Percentiles rank a stretch among this genome's conserved stretches.
These are phyloP conservation scores for Lamprologus tigripictilis DNA, from an alignment of 2,113 vertebrate species.

Conservation along the genomic window DNA sequence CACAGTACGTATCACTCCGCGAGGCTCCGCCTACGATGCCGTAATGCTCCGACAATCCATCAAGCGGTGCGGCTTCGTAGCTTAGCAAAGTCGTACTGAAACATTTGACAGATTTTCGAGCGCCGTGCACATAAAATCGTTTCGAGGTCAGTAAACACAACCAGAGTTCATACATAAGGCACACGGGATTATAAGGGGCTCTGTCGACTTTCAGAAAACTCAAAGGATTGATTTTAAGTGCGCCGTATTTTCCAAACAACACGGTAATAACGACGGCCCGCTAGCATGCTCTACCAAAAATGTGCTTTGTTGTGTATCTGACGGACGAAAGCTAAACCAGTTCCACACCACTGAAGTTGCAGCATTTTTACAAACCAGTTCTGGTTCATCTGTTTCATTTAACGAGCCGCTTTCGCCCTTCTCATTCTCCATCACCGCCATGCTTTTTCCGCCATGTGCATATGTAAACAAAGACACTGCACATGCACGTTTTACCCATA, in stretches of 20 bases:
- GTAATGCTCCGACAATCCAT: fast-evolving
- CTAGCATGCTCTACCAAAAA: not conserved
- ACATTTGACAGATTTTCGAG: not conserved
- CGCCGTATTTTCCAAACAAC: fast-evolving
- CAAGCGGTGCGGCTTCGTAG: fast-evolving
- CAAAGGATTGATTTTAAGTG: too few relatives aligned
- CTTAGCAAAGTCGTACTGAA: fast-evolving
- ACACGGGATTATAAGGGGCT: fast-evolving
- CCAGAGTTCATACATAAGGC: fast-evolving
- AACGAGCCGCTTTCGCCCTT: fast-evolving
- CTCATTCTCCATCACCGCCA: fast-evolving
- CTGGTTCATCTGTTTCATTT: fast-evolving
- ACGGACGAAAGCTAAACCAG: fast-evolving
- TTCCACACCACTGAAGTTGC: fast-evolving
- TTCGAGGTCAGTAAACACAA: too few relatives aligned
- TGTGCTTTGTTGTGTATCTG: not conserved
- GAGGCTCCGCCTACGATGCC: not conserved
- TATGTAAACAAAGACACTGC: fast-evolving
- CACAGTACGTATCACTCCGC: too few relatives aligned
- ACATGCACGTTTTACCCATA: fast-evolving
- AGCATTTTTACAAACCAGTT: not conserved
- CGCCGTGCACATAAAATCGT: fast-evolving
- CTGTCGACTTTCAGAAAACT: fast-evolving
- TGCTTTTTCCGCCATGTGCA: fast-evolving
- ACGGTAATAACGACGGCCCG: too few relatives aligned